phyloP scores from a whole-genome alignment of 2,113 vertebrate genomes.

The Anser cygnoides region DNA sequence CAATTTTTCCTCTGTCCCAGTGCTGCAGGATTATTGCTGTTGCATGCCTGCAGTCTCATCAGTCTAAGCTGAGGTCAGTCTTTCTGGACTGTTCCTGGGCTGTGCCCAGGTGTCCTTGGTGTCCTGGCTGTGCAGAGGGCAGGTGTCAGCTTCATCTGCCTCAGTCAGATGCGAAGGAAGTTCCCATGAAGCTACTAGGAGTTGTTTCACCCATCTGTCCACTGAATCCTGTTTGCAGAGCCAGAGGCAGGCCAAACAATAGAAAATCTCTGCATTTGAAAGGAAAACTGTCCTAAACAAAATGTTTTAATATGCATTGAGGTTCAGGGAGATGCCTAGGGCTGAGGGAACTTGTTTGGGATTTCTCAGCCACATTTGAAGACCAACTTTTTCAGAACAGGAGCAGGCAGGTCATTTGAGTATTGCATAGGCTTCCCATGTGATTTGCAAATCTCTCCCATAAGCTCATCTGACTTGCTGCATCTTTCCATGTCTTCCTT shows the following conservation, averaged over 20 bases:
- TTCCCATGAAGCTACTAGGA: too few relatives aligned
- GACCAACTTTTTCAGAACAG: neutral
- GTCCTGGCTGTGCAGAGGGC: neutral
- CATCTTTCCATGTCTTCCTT: neutral
- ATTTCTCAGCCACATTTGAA: neutral
- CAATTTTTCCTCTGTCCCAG: neutral
- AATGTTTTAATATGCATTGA: neutral
- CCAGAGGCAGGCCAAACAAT: neutral
- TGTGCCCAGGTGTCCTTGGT: neutral
- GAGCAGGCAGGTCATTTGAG: rapidly evolving
- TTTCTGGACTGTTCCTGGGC: neutral
- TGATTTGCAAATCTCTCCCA: neutral
- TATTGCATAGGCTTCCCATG: neutral
- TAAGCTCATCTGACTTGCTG: neutral
- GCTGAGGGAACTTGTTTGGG: neutral
- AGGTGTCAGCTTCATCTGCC: neutral
- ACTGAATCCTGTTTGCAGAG: neutral
- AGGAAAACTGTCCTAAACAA: neutral
- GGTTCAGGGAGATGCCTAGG: neutral
- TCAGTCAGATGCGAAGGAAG: too few relatives aligned
- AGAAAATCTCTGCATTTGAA: neutral
- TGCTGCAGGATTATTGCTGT: neutral
- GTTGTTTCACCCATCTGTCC: neutral
- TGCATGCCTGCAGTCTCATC: neutral
- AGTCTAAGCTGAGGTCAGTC: neutral